These are phyloP conservation scores for Protobothrops mucrosquamatus DNA, from an alignment of 2,113 vertebrate genomes.

Conservation along the genomic window DNA sequence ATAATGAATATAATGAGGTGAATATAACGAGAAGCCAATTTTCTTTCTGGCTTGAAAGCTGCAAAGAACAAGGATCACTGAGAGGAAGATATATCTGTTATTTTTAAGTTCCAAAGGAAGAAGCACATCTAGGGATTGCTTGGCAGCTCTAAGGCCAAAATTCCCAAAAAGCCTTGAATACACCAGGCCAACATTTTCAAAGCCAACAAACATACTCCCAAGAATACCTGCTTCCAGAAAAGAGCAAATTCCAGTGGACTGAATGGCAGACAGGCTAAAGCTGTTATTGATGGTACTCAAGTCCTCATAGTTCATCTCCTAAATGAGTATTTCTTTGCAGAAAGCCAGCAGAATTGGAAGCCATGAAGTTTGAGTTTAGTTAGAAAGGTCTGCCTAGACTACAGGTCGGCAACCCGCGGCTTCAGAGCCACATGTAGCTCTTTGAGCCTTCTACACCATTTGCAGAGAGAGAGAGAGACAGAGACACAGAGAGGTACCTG, in stretches of 20 bases:
- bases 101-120: not conserved
- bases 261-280: not conserved
- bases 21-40: not conserved
- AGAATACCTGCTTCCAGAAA: not conserved
- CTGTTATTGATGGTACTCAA: not conserved
- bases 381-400: not conserved
- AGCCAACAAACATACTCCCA: not conserved
- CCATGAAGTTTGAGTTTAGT: not conserved
- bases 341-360: not conserved
- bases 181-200: not conserved
- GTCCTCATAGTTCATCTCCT: not conserved
- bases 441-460: too few species aligned
- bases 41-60: not conserved
- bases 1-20: not conserved
- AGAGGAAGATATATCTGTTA: not conserved
- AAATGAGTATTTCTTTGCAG: not conserved
- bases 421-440: too few species aligned
- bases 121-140: not conserved
- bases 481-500: too few species aligned
- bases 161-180: not conserved
- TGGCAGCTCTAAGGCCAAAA: not conserved
- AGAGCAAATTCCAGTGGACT: not conserved
- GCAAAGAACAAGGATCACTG: not conserved
- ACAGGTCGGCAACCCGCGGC: too few species aligned
- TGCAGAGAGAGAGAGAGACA: too few species aligned